Percentiles rank a stretch among this genome's conserved stretches.
phyloP scores from a whole-genome alignment of 1,140 invertebrate genomes.

The Amphibalanus amphitrite region DNA sequence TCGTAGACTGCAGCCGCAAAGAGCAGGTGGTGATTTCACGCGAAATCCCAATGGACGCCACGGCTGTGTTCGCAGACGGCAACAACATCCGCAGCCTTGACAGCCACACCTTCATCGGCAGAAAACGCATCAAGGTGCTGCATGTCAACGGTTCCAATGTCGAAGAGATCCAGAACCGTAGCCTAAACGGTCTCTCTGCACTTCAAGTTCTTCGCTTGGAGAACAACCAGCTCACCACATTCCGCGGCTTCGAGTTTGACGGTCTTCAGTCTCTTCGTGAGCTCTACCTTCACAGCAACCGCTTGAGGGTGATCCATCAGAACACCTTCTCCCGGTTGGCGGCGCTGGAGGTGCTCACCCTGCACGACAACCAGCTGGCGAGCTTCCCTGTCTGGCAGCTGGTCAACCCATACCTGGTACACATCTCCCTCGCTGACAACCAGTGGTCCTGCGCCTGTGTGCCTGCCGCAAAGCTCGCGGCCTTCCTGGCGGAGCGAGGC shows the following conservation, averaged over 20 bases:
- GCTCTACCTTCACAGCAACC: conserved; percentile 72
- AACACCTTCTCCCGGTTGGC: conserved; percentile 61
- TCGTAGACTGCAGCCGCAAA: conserved; percentile 63
- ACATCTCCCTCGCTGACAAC: conserved; percentile 25
- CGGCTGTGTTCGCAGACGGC: conserved; percentile 79
- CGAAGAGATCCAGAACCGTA: conserved; percentile 63
- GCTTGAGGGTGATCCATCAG: conserved; percentile 63
- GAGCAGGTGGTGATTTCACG: conserved; percentile 55
- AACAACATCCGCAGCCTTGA: conserved; percentile 70
- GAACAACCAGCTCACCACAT: conserved; percentile 57
- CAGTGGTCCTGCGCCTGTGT: conserved; percentile 31
- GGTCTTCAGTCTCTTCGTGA: conserved; percentile 50
- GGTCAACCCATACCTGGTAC: conserved; percentile 25
- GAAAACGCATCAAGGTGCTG: conserved; percentile 67
- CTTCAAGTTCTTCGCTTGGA: conserved; percentile 50
- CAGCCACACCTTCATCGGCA: conserved; percentile 75
- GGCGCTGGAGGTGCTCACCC: conserved; percentile 57
- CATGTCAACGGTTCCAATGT: conserved; percentile 79
- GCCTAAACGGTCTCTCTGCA: conserved; percentile 66
- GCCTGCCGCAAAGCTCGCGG: conserved; percentile 22
- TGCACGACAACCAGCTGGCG: conserved; percentile 66
- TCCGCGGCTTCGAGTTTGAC: conserved; percentile 67
- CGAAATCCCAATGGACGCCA: conserved; percentile 83
- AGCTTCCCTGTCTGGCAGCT: conserved; percentile 42
- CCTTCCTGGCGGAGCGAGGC: conserved; percentile 31